Conservation (phyloP, 2,113 vertebrate species). For the Myxocyprinus asiaticus region DNA sequence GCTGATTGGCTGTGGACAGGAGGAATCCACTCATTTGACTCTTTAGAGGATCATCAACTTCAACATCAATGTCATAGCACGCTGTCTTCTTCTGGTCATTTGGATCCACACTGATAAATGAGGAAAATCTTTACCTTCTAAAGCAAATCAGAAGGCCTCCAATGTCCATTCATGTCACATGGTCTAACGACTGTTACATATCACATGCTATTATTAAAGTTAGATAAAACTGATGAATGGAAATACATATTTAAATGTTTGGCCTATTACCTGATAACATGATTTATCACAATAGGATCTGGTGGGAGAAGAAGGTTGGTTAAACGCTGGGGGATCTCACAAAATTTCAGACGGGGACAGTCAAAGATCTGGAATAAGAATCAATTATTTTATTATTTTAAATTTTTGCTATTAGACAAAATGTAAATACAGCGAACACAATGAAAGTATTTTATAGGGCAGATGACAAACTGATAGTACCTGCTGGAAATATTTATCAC, state of each 20-base stretch:
- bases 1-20: conserved; percentile 96
- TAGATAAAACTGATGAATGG: no score
- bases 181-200: no score
- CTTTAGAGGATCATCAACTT: conserved; percentile 96
- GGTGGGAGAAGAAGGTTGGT: conserved; percentile 94
- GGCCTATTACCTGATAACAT: conserved; percentile 88
- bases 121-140: background rate
- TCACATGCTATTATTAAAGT: no score
- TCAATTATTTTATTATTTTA: no score
- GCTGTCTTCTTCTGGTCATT: conserved; percentile 99
- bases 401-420: background rate
- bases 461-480: conserved; percentile 61
- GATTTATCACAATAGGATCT: conserved; percentile 98
- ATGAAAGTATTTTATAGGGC: background rate
- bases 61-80: conserved; percentile 98
- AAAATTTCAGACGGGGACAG: conserved; percentile 95
- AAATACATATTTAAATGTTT: no score
- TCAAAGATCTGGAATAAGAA: conserved; percentile 95
- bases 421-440: no score
- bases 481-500: conserved; percentile 99
- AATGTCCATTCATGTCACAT: background rate
- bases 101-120: conserved; percentile 85
- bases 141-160: background rate
- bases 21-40: conserved; percentile 98
- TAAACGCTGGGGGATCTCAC: conserved; percentile 96